phyloP scores from a whole-genome alignment of 1,140 invertebrate genomes.

The Lordiphosa collinella region DNA sequence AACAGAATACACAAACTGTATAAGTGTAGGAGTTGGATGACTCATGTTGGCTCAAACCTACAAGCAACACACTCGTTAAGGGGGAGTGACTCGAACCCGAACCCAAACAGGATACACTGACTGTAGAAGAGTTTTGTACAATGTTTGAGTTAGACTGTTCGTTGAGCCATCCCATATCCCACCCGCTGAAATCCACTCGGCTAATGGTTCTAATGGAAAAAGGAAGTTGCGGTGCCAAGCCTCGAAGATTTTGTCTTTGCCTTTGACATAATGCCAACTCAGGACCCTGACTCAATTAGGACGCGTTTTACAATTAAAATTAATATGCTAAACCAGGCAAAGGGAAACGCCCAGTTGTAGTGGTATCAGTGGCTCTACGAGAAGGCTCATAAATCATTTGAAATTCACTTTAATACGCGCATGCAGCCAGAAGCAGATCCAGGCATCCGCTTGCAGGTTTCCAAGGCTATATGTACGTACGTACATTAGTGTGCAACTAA shows the following conservation, averaged over 20 bases:
- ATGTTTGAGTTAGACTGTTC: too few species aligned
- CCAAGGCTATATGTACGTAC: background rate
- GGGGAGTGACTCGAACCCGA: too few species aligned
- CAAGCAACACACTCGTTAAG: too few species aligned
- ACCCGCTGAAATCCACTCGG: too few species aligned
- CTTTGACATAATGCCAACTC: conserved; percentile 6
- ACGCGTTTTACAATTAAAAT: conserved; percentile 49
- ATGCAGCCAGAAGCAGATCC: conserved; percentile 12
- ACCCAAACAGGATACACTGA: too few species aligned
- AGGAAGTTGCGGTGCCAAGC: background rate
- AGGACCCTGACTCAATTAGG: conserved; percentile 21
- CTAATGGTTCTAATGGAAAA: background rate
- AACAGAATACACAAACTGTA: too few species aligned
- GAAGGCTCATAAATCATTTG: conserved; percentile 71
- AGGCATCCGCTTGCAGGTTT: conserved; percentile 24
- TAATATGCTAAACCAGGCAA: conserved; percentile 27
- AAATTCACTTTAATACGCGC: conserved; percentile 71
- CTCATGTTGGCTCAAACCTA: too few species aligned
- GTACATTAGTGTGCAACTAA: conserved; percentile 64
- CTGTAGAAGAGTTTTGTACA: too few species aligned
- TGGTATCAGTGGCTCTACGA: conserved; percentile 34
- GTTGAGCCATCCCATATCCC: too few species aligned
- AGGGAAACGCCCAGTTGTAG: conserved; percentile 33
- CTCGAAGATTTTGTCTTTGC: background rate
- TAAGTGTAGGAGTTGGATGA: too few species aligned